Evolutionary conservation across 2,113 vertebrate species (phyloP).

Genomic region (Elephantulus edwardii): DNA sequence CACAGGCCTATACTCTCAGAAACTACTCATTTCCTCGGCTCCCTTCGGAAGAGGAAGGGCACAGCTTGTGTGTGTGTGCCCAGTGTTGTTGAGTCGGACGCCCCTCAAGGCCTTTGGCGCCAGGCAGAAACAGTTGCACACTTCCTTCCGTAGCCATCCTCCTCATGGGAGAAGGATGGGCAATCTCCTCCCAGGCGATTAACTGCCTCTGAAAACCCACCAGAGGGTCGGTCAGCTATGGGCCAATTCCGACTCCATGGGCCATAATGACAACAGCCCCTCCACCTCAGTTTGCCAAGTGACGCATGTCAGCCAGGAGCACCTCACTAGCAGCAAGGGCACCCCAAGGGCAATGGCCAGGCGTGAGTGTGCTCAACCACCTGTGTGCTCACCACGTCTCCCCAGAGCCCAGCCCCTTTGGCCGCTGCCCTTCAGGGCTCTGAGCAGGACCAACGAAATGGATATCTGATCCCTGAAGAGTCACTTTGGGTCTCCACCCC

Average conservation of each 20-base stretch:
- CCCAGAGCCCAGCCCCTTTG: neutral
- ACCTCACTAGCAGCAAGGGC: neutral
- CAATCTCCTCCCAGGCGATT: no score
- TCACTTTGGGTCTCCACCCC: slow-evolving; percentile 78
- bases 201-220: no score
- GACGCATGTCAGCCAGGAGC: neutral
- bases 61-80: neutral
- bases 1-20: neutral
- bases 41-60: neutral
- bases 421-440: slow-evolving; percentile 18
- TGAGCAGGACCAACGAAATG: neutral
- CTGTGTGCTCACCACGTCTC: neutral
- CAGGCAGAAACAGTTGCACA: neutral
- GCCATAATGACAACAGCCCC: no score
- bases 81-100: neutral
- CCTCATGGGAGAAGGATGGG: no score
- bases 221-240: no score
- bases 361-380: neutral
- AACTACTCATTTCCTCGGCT: neutral
- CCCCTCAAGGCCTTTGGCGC: slow-evolving; percentile 1
- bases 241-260: no score
- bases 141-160: no score
- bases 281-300: neutral
- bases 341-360: neutral
- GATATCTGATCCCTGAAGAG: slow-evolving; percentile 55